Percentiles rank a stretch among this genome's conserved stretches.
phyloP scores from a whole-genome alignment of 2,797 vertebrate species.

The Sorex maritimensis region DNA sequence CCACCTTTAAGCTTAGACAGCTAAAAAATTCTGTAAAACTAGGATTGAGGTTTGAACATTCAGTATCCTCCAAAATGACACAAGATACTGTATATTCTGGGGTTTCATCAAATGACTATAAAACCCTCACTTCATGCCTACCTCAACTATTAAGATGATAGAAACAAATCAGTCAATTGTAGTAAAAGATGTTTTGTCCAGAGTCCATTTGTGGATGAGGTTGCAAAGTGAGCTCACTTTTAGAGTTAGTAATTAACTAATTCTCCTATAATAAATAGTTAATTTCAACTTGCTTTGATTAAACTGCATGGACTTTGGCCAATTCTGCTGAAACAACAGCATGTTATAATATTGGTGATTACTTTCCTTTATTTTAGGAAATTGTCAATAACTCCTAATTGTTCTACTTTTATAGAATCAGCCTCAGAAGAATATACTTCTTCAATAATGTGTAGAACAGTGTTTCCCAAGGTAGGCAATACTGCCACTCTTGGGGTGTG shows the following conservation, averaged over 20 bases:
- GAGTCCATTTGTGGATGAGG: constrained; percentile 14
- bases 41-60: background rate
- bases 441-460: background rate
- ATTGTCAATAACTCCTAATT: constrained; percentile 3
- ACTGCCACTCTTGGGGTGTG: too few relatives aligned
- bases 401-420: constrained; percentile 44
- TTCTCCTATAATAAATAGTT: background rate
- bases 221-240: background rate
- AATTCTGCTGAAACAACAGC: constrained; percentile 51
- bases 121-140: constrained; percentile 1
- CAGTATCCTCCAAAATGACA: constrained; percentile 22
- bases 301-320: constrained; percentile 24
- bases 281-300: constrained; percentile 54
- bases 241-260: too few relatives aligned
- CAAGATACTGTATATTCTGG: constrained; percentile 48
- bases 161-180: constrained; percentile 31
- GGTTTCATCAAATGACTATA: constrained; percentile 32
- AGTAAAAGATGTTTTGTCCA: constrained; percentile 49
- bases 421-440: background rate
- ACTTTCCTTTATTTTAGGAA: constrained; percentile 56
- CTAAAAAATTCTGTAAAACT: constrained; percentile 53
- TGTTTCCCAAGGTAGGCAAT: too few relatives aligned
- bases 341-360: constrained; percentile 40
- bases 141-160: constrained; percentile 46
- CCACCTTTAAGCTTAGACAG: background rate